A percentile compares a stretch with the other conserved stretches of the same genome.
phyloP scores from a whole-genome alignment of 2,113 vertebrate species.

The Dromiciops gliroides region DNA sequence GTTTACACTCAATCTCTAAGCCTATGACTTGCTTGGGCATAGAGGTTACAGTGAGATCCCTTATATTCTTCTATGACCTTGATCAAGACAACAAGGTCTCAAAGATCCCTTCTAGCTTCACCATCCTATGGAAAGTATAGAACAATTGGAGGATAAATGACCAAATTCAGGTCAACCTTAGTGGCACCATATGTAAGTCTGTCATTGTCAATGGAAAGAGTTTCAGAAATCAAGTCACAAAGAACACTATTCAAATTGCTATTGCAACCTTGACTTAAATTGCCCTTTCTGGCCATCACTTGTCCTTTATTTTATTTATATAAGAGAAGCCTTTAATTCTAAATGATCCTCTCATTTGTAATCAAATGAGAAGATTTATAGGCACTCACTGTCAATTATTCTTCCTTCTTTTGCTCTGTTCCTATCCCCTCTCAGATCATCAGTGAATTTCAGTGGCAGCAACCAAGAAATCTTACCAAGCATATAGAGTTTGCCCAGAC shows the following conservation, averaged over 20 bases:
- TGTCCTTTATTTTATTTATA: conserved; percentile 40
- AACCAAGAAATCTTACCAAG: conserved; percentile 62
- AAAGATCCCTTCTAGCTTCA: not conserved
- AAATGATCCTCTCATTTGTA: conserved; percentile 43
- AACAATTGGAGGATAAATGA: not conserved
- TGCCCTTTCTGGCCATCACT: conserved; percentile 31
- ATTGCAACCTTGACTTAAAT: conserved; percentile 22
- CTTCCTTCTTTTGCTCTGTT: conserved; percentile 3
- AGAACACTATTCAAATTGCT: conserved; percentile 11
- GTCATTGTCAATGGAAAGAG: conserved; percentile 24
- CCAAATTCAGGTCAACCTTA: not conserved
- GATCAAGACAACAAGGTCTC: not conserved
- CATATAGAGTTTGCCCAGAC: conserved; percentile 80
- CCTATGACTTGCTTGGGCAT: not conserved
- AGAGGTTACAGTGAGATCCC: not conserved
- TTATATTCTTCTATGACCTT: not conserved
- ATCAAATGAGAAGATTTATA: conserved; percentile 29
- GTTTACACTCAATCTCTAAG: not conserved
- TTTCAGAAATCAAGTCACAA: conserved; percentile 37
- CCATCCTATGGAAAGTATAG: not conserved
- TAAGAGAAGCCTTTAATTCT: conserved; percentile 41
- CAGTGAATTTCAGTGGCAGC: conserved; percentile 61
- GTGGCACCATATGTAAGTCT: not conserved
- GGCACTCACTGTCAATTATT: conserved; percentile 26
- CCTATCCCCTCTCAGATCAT: conserved; percentile 39